Percentiles rank a stretch among this genome's conserved stretches.
Evolutionary conservation across 1,140 invertebrate genomes (phyloP).

Genomic region (Vollenhovia emeryi): DNA sequence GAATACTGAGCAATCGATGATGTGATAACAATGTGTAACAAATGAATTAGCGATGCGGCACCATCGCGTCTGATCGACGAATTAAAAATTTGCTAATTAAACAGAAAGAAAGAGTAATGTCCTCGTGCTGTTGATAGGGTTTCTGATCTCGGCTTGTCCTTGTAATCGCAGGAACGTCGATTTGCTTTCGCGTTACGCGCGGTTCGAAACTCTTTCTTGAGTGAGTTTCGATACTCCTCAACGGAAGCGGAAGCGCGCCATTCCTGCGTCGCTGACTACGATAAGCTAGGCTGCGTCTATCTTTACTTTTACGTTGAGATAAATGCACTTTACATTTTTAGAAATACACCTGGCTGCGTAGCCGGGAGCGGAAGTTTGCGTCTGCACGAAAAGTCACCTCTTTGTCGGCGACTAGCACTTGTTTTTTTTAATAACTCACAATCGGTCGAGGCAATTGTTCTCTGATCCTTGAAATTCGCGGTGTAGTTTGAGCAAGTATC

Average conservation of each 20-base stretch:
- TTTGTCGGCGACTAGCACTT: not conserved
- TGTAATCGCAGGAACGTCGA: slow-evolving; percentile 23
- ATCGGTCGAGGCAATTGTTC: not conserved
- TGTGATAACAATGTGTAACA: not conserved
- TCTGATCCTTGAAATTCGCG: not conserved
- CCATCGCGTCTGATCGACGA: not conserved
- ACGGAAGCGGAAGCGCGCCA: slow-evolving; percentile 69
- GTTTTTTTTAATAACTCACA: not conserved
- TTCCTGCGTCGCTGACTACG: slow-evolving; percentile 64
- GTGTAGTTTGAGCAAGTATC: not conserved
- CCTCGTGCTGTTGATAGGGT: not conserved
- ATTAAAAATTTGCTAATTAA: slow-evolving; percentile 10
- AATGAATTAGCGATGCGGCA: not conserved
- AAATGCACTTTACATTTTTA: slow-evolving; percentile 66
- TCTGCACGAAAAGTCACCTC: slow-evolving; percentile 32
- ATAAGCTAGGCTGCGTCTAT: slow-evolving; percentile 63
- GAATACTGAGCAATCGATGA: not conserved
- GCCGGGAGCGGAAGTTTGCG: not conserved
- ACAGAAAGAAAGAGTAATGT: not conserved
- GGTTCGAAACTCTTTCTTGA: slow-evolving; percentile 66
- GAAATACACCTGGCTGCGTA: slow-evolving; percentile 39
- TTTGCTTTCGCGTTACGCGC: slow-evolving; percentile 51
- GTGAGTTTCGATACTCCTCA: slow-evolving; percentile 64
- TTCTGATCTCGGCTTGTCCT: slow-evolving; percentile 36
- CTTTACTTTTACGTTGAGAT: slow-evolving; percentile 37